Evolutionary conservation across 2,888 invertebrate genomes (phyloP).

Genomic region (Drosophila incognita): DNA sequence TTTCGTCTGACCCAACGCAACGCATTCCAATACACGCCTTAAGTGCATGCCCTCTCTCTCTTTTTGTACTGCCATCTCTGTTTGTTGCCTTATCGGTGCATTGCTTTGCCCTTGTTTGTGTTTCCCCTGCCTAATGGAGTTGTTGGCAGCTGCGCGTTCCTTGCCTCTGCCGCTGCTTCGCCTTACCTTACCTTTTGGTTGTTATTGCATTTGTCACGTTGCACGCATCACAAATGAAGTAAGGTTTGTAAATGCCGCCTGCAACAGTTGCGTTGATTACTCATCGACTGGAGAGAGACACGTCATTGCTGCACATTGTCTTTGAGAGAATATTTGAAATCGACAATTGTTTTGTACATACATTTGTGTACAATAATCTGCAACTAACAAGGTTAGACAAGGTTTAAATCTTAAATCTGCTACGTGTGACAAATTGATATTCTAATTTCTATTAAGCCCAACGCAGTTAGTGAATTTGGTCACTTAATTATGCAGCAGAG

Average conservation of each 20-base stretch:
- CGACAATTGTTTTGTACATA: neutral
- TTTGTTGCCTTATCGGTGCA: constrained; percentile 23
- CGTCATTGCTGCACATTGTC: constrained; percentile 21
- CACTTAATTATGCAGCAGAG: neutral
- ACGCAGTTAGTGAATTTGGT: neutral
- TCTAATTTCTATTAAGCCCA: neutral
- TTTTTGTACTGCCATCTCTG: neutral
- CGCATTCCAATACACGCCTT: constrained; percentile 66
- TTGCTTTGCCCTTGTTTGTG: constrained; percentile 20
- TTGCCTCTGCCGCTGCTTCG: constrained; percentile 7
- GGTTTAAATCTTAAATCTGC: neutral
- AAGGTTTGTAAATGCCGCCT: constrained; percentile 11
- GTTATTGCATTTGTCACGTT: constrained; percentile 45
- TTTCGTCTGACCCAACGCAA: constrained; percentile 43
- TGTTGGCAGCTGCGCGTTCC: constrained; percentile 41
- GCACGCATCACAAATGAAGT: constrained; percentile 64
- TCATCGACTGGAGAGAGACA: constrained; percentile 36
- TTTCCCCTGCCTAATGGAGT: constrained; percentile 58
- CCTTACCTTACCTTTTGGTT: constrained; percentile 12
- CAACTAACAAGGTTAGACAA: no score
- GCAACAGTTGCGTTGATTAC: constrained; percentile 42
- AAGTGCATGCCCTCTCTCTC: constrained; percentile 23
- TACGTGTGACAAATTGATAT: neutral
- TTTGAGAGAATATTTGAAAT: neutral
- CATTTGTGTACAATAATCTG: no score